Evolutionary conservation across 2,888 invertebrate species (phyloP).

Genomic region (Shargacucullia verbasci): DNA sequence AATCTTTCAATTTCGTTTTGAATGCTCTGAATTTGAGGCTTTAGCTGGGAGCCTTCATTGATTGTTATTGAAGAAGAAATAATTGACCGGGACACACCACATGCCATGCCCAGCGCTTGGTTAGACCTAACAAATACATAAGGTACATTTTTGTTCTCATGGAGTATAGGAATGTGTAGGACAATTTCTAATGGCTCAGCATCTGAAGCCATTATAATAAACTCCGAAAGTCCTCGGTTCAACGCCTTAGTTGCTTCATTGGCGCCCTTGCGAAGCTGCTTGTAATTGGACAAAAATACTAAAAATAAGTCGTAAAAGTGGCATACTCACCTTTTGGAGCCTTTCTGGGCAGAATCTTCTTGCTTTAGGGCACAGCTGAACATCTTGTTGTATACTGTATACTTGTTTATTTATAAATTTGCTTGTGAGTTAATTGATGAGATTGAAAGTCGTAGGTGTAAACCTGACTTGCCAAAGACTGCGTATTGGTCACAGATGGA

Average conservation of each 20-base stretch:
- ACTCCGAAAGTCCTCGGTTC: slow-evolving; percentile 98
- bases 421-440: too few relatives aligned
- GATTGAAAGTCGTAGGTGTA: too few relatives aligned
- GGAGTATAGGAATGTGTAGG: slow-evolving; percentile 98
- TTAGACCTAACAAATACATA: slow-evolving; percentile 99
- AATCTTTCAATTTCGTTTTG: slow-evolving; percentile 99
- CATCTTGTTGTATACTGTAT: too few relatives aligned
- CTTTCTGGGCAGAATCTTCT: too few relatives aligned
- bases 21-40: slow-evolving; percentile 97
- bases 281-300: slow-evolving; percentile 99
- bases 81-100: slow-evolving; percentile 98
- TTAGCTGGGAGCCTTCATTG: slow-evolving; percentile 99
- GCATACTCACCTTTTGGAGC: too few relatives aligned
- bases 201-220: slow-evolving; percentile 99
- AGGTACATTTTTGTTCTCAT: slow-evolving; percentile 99
- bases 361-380: too few relatives aligned
- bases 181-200: slow-evolving; percentile 99
- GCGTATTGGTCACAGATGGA: too few relatives aligned
- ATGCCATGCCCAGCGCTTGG: slow-evolving; percentile 98
- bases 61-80: slow-evolving; percentile 98
- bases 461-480: too few relatives aligned
- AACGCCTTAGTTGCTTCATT: slow-evolving; percentile 99
- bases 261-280: slow-evolving; percentile 99
- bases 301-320: slow-evolving; percentile 96
- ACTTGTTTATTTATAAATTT: too few relatives aligned